Conservation (phyloP, 2,888 invertebrate species). For the Biston betularia region DNA sequence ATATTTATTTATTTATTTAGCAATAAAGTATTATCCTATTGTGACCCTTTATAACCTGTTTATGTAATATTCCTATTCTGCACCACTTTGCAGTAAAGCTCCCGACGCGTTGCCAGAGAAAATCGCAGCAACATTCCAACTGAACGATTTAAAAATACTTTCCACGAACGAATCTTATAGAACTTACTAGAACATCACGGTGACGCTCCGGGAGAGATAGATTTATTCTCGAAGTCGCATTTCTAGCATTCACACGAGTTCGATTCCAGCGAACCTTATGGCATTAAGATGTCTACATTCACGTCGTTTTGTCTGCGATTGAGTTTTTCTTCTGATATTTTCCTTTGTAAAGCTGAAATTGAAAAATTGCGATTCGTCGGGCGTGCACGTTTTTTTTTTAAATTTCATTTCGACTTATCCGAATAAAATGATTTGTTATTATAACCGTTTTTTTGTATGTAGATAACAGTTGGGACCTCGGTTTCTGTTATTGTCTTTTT, state of each 20-base stretch:
- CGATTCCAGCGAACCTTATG: constrained; percentile 29
- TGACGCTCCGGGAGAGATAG: constrained; percentile 12
- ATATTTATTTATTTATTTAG: no score
- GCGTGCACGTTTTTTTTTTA: no score
- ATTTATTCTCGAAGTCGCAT: constrained; percentile 27
- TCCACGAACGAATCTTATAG: constrained; percentile 17
- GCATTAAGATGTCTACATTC: constrained; percentile 32
- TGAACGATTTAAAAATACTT: constrained; percentile 12
- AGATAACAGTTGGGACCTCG: no score
- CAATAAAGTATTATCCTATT: no score
- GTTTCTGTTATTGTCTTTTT: no score
- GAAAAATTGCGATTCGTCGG: constrained; percentile 7
- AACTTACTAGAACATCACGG: constrained; percentile 22
- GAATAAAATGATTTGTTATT: no score
- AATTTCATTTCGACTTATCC: no score
- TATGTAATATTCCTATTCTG: background rate
- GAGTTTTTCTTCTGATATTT: constrained; percentile 8
- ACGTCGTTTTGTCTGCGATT: constrained; percentile 21
- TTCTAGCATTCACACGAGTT: constrained; percentile 23
- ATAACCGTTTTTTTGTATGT: no score
- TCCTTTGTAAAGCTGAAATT: constrained; percentile 21
- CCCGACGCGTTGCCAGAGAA: constrained; percentile 5
- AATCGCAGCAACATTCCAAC: constrained; percentile 8
- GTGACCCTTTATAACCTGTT: background rate
- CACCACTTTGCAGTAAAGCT: constrained; percentile 5